phyloP scores from a whole-genome alignment of 30 jellyfish, hydroid and myxozoan genomes.

The Catostylus mosaicus region DNA sequence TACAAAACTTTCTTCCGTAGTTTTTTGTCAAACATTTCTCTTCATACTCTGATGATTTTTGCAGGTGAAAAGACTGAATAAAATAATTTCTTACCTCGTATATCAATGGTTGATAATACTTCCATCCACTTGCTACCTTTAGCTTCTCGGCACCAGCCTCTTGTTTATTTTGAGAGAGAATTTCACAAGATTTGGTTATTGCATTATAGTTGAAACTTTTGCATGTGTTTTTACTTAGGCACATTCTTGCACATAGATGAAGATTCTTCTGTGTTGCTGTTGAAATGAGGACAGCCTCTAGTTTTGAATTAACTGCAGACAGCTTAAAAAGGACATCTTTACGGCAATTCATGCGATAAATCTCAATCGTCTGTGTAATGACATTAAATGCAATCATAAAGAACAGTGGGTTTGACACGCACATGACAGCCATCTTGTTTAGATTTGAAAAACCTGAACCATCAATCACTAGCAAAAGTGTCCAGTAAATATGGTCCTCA shows the following conservation, averaged over 20 bases:
- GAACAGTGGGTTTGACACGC: background rate
- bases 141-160: background rate
- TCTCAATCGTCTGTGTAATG: background rate
- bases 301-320: background rate
- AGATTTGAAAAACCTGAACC: background rate
- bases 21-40: too few species aligned
- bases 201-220: constrained; percentile 20
- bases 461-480: background rate
- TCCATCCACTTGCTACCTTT: constrained; percentile 2
- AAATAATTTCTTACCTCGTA: constrained; percentile 25
- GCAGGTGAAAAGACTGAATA: background rate
- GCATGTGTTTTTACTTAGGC: background rate
- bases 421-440: background rate
- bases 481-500: too few species aligned
- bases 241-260: constrained; percentile 1
- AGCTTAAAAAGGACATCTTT: constrained; percentile 10
- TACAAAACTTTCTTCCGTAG: background rate
- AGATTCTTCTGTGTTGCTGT: background rate
- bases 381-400: background rate
- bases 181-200: background rate
- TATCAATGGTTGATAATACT: constrained; percentile 1
- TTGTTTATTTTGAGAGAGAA: constrained; percentile 3
- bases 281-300: background rate
- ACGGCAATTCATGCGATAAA: constrained; percentile 12
- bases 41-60: background rate